Evolutionary conservation across 2,888 invertebrate genomes (phyloP).

Genomic region (Cosmia trapezina): DNA sequence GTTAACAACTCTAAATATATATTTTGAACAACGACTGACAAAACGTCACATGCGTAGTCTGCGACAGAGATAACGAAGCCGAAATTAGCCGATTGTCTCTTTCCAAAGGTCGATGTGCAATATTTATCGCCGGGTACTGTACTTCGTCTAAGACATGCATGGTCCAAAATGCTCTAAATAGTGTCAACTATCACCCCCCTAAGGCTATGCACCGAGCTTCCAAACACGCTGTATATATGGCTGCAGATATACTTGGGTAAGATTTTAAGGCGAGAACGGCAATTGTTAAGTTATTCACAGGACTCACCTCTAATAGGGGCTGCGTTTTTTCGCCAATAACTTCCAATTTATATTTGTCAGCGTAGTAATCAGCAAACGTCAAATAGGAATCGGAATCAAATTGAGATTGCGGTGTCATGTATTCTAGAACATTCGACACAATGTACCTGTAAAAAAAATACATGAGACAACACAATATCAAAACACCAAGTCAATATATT

Average conservation of each 20-base stretch:
- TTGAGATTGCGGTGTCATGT: slow-evolving; percentile 91
- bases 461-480: neutral
- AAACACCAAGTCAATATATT: too few relatives aligned
- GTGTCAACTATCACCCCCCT: too few relatives aligned
- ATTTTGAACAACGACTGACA: too few relatives aligned
- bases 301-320: slow-evolving; percentile 95
- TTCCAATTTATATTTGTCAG: slow-evolving; percentile 92
- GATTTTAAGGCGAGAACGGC: neutral
- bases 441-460: slow-evolving; percentile 88
- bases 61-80: too few relatives aligned
- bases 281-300: neutral
- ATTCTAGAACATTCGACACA: slow-evolving; percentile 92
- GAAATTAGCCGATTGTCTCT: too few relatives aligned
- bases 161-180: too few relatives aligned
- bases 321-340: slow-evolving; percentile 92
- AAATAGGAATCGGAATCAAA: slow-evolving; percentile 91
- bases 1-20: too few relatives aligned
- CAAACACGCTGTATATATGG: neutral
- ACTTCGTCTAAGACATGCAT: too few relatives aligned
- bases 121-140: too few relatives aligned
- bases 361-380: slow-evolving; percentile 94
- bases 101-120: too few relatives aligned
- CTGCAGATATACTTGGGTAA: neutral
- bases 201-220: too few relatives aligned
- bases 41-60: too few relatives aligned